Evolutionary conservation across 1,140 invertebrate genomes (phyloP), one percentile per base, ranked within the genome.

Genomic region (Zaprionus ornatus): DNA sequence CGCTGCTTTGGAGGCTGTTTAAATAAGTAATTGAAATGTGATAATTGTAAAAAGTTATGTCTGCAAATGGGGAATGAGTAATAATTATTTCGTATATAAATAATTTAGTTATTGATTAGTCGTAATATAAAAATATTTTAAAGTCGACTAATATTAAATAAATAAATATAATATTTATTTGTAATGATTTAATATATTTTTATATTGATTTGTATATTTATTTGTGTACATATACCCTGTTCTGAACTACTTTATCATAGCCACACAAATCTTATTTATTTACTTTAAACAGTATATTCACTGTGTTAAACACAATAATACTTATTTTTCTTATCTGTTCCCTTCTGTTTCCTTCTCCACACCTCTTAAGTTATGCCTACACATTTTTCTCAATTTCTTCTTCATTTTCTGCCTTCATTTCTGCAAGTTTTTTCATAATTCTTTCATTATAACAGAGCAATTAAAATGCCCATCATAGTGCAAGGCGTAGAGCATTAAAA

Each of bases 391-490:
- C 3, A 32, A 32, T 32, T 32, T 32, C 29, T 32, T 9, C 40
- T 17, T 17, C 6, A 9, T 9, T 45, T 17, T 3, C 40, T 45
- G n/a, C 2, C 3, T 17, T 10, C 1, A 9, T 45, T 45, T 10
- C 5, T n/a, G 40, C 45, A 10, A 12, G 12, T 50, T 50, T 19
- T 50, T 21, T 19, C 45, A 23, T 50, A 50, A 50, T 50, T 50
- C 19, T 50, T 23, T 42, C 35, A 55, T 55, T 55, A 40, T 55
- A 35, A 55, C 37, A 17, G 27, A 17, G 40, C 55, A 68, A 68
- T 68, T 68, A 59, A 68, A 59, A 60, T 27, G 37, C 21, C 37
- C 32, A 71, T 54, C 52, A 29, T 25, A 55, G 37, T 7, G 35
- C 3, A 35, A 21, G 17, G 7, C 25, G 13, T 19, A 29, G 40